These are phyloP conservation scores for Platycheirus albimanus DNA, from an alignment of 2,888 invertebrate genomes.

Conservation along the genomic window DNA sequence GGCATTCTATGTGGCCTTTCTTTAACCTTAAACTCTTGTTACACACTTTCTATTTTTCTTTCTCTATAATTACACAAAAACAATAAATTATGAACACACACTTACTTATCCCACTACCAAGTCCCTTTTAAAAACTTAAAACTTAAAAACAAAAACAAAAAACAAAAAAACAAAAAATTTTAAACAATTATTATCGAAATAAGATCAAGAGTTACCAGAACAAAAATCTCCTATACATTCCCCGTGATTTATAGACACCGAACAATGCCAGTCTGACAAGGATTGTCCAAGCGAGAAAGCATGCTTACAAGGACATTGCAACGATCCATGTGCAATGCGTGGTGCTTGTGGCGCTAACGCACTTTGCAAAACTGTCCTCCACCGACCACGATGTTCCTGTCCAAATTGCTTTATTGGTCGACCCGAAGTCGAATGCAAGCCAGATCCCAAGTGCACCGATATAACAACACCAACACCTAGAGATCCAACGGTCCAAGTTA, in stretches of 20 bases:
- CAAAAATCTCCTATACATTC: conserved; percentile 68
- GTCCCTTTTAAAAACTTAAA: conserved; percentile 50
- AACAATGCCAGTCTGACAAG: conserved; percentile 94
- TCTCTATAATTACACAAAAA: conserved; percentile 46
- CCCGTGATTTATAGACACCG: conserved; percentile 84
- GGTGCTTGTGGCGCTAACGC: conserved; percentile 95
- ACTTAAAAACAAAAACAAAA: no score
- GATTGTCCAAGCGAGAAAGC: conserved; percentile 96
- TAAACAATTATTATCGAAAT: conserved; percentile 66
- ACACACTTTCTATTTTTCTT: conserved; percentile 50
- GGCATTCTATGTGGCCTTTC: conserved; percentile 42
- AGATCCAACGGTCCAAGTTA: conserved; percentile 84
- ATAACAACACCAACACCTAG: conserved; percentile 84
- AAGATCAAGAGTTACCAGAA: conserved; percentile 70
- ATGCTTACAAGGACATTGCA: conserved; percentile 94
- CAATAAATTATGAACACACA: conserved; percentile 24
- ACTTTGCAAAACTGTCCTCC: conserved; percentile 92
- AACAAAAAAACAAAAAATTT: conserved; percentile 44
- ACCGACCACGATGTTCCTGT: conserved; percentile 93
- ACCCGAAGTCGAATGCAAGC: conserved; percentile 90
- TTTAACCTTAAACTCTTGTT: conserved; percentile 39
- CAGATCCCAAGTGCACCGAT: conserved; percentile 90
- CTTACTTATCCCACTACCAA: conserved; percentile 54
- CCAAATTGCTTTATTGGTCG: conserved; percentile 94
- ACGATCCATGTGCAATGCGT: conserved; percentile 94